Evolutionary conservation across 2,113 vertebrate genomes (phyloP), one percentile per base, ranked within the genome.

Genomic region (Galemys pyrenaicus): DNA sequence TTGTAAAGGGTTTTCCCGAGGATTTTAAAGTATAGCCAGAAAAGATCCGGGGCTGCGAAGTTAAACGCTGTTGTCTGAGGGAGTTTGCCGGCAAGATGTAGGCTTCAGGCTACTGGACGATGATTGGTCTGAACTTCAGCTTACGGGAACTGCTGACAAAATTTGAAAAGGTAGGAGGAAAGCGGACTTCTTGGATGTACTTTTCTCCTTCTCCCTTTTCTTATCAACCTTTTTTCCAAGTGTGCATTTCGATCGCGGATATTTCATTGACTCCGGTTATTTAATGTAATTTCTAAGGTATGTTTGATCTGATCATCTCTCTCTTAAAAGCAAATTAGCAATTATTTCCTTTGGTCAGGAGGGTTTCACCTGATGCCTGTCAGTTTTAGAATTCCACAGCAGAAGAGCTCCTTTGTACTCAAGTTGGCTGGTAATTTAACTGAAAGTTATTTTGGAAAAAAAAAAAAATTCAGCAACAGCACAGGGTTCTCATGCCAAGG

Each of bases 81-180:
- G 98, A 94, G 94, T 96, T 8, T 96, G 95, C 94, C 94, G 94
- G 96, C 87, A 98, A 98, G 97, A 99, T 98, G 98, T 98, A 98
- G 97, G 97, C 97, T 98, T 32, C 1, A 94, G 98, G 98, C 98
- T 46, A 1, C 96, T 96, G 98, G 93, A 99, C 93, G 96, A 99
- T 99, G 99, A 99, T 99, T 98, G 99, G 99, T 95, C 98, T 99
- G 96, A 99, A 98, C 97, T 99, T 99, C 98, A 99, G 98, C 97
- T 98, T 99, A 97, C 98, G 99, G 97, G 99, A 99, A 97, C 95
- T 99, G 97, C 98, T 99, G 97, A 89, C 98, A 96, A 99, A 98
- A 95, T 99, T 99, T 98, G 99, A 99, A 98, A 98, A 99, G 99
- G 99, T 99, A 99, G 88, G 97, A 92, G 89, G 67, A 95, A 97